Evolutionary conservation across 2,113 vertebrate species (phyloP), one percentile per base, ranked within the genome.

Genomic region (Azemiops feae): DNA sequence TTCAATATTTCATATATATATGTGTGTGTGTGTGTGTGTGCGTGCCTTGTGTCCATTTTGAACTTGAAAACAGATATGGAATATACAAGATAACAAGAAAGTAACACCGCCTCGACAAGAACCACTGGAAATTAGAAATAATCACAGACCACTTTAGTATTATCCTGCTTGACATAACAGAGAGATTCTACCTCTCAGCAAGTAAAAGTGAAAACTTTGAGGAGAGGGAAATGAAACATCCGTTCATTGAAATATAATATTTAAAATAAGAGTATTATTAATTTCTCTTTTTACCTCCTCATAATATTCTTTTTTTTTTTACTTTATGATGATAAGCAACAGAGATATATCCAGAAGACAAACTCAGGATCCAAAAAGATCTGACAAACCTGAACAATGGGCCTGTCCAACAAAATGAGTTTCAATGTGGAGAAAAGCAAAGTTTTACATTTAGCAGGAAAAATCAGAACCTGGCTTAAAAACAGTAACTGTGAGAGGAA

Each of bases 41-140:
- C 7, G 47, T 96, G 58, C 52, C 45, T 93, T 0, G 0, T 55
- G 39, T 89, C 93, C 90, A 94, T 93, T 69, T 89, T 69, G 93
- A 95, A 91, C 90, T 43, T 87, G 93, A 85, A 94, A 91, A 69
- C 47, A 88, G 85, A 93, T 88, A 92, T 0, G 23, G 30, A n/a
- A 12, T 54, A 23, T 43, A 92, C 30, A 4, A 94, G 93, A 93
- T 4, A 94, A 90, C 23, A 54, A 8, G 91, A 90, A 12, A 88
- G 7, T 0, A 0, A 93, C 43, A 74, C 0, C 90, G 74, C 14
- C 20, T 92, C 81, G 11, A 89, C 60, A 85, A 85, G 34, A 89
- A 60, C 86, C 54, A 12, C 90, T 85, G 86, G 86, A 27, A 39
- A 91, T 57, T 43, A 8, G 34, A 64, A 91, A 74, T n/a, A 89